Percentiles rank a stretch among this genome's conserved stretches.
Conservation (phyloP, 2,888 invertebrate species). For the Andrena bicolor region DNA sequence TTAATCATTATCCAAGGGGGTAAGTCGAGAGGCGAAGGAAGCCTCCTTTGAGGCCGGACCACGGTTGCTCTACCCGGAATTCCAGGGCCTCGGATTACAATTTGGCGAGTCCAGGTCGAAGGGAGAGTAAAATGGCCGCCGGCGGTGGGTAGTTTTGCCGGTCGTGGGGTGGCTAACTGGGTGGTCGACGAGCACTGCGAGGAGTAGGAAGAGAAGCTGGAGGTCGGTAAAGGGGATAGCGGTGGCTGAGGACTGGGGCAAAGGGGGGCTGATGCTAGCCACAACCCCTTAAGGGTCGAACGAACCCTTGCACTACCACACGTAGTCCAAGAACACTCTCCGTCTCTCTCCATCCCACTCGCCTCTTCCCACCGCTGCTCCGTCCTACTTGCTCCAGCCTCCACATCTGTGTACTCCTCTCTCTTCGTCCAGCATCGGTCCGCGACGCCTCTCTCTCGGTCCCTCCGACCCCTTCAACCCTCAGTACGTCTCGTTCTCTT, state of each 20-base stretch:
- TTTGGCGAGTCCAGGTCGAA: slow-evolving; percentile 81
- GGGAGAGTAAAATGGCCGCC: slow-evolving; percentile 85
- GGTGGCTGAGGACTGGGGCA: slow-evolving; percentile 68
- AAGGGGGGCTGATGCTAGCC: slow-evolving; percentile 82
- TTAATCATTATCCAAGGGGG: slow-evolving; percentile 76
- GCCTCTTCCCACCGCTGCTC: slow-evolving; percentile 53
- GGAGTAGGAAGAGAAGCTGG: slow-evolving; percentile 66
- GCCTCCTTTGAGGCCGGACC: slow-evolving; percentile 79
- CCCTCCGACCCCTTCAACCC: slow-evolving; percentile 44
- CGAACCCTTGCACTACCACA: slow-evolving; percentile 84
- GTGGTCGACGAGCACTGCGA: slow-evolving; percentile 76
- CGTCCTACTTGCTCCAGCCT: slow-evolving; percentile 58
- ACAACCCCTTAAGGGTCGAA: slow-evolving; percentile 85
- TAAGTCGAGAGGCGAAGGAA: slow-evolving; percentile 76
- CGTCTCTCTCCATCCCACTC: slow-evolving; percentile 46
- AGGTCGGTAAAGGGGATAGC: slow-evolving; percentile 66
- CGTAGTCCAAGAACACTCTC: slow-evolving; percentile 76
- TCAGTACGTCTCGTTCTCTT: slow-evolving; percentile 58
- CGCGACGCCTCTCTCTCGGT: slow-evolving; percentile 41
- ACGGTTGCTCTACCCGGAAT: slow-evolving; percentile 77
- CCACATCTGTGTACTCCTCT: slow-evolving; percentile 61
- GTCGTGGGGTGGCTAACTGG: slow-evolving; percentile 79
- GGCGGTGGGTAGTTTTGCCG: slow-evolving; percentile 83
- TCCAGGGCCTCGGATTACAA: slow-evolving; percentile 83
- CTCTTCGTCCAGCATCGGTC: slow-evolving; percentile 37